Evolutionary conservation across 2,888 invertebrate genomes (phyloP), one percentile per base, ranked within the genome.

Genomic region (Hirtodrosophila confusa): DNA sequence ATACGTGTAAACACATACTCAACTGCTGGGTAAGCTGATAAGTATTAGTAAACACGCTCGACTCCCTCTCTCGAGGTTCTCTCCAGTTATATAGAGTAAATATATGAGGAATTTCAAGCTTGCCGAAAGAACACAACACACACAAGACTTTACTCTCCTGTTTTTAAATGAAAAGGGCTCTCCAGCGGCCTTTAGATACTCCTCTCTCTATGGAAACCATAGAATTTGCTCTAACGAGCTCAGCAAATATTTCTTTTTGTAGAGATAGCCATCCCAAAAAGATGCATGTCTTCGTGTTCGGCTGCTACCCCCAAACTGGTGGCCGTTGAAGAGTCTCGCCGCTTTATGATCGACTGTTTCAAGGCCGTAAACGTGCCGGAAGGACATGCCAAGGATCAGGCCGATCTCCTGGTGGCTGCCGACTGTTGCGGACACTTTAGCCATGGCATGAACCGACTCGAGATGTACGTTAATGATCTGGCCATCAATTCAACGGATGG

Each of bases 351-450:
- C 36, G 94, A 95, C 48, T 95, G 95, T 86, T 93, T 97, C 92
- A 89, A 89, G 50, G 93, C 94, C 6, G 94, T 93, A 3, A 95
- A 95, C 1, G 93, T 95, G 0, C 93, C 93, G 3, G 78, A 89
- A 56, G 91, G 92, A 1, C 94, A 96, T 90, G 95, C 96, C 0
- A 86, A 91, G 23, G 93, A 92, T 1, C 93, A 96, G 77, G 95
- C 95, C 0, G 94, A 95, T 78, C 93, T 96, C 49, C 91, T 97
- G 48, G 93, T 95, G 48, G 94, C 93, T 31, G 97, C 97, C 0
- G 97, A 97, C 89, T 93, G 94, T 80, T 92, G 96, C 45, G 97
- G 97, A 0, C 97, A 97, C 88, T 96, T 95, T 78, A 97, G 97
- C 82, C 97, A 97, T 90, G 97, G 97, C 10, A 93, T 97, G 85